Evolutionary conservation across 2,113 vertebrate genomes (phyloP), one percentile per base, ranked within the genome.

Genomic region (Cinclus cinclus): DNA sequence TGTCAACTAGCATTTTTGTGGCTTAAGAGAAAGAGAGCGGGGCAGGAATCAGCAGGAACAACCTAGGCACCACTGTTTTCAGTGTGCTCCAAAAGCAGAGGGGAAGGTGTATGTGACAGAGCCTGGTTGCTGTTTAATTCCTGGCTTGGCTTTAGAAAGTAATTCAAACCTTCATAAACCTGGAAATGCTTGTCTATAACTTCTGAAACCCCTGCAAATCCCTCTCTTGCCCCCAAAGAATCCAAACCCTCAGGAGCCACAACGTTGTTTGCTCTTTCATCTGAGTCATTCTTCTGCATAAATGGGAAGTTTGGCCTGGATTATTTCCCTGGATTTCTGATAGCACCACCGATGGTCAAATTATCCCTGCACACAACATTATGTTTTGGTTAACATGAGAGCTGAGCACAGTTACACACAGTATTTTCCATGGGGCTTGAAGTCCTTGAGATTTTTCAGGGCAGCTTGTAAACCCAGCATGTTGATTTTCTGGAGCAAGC

Each of bases 141-240:
- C 75, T 90, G 78, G 31, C 49, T 85, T n/a, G 46, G 49, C 30
- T 83, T 49, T 70, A 75, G 52, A 70, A 86, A 52, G 49, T 20
- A 49, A 25, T 67, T 91, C 22, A 89, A 67, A 69, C 53, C 23
- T 79, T 92, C 59, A 65, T 76, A 92, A 82, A 73, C 65, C 73
- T 17, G 12, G 71, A 71, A 92, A 49, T 25, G 8, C 33, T 80
- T 53, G 37, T 37, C 59, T 77, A 5, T 22, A 87, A 25, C 58
- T 94, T 76, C 89, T 42, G 78, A 89, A 84, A 91, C 89, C 91
- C 60, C 77, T 79, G 62, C 13, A 91, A 92, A 84, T 91, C 56
- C 37, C 39, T 49, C 56, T 89, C 60, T 71, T 87, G 37, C 41
- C 24, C 39, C 49, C 30, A 33, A 68, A 79, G 27, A 82, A 64